Percentiles rank a stretch among this genome's conserved stretches.
These are phyloP conservation scores for Dynastes tityus DNA, from an alignment of 2,888 invertebrate genomes.

Conservation along the genomic window DNA sequence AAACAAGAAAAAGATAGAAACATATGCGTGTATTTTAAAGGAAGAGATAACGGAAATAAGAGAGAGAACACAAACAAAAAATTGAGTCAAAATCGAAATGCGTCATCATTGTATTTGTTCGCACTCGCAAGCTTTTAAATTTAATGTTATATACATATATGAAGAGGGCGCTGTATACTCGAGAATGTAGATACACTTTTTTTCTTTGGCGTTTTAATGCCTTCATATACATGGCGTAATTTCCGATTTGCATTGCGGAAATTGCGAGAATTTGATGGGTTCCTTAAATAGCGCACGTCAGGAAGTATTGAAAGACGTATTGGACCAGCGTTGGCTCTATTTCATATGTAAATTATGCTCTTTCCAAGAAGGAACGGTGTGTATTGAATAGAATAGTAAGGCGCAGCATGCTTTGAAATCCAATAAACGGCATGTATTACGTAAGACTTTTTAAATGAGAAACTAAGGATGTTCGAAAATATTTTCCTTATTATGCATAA, in stretches of 20 bases:
- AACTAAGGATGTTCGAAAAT: too few relatives aligned
- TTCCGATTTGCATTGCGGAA: background rate
- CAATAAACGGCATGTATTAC: too few relatives aligned
- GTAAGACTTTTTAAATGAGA: too few relatives aligned
- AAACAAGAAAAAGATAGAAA: background rate
- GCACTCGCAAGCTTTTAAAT: background rate
- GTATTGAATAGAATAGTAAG: too few relatives aligned
- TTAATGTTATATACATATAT: background rate
- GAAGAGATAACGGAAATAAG: background rate
- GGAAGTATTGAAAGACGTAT: too few relatives aligned
- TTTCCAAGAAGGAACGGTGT: too few relatives aligned
- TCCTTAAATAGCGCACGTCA: too few relatives aligned
- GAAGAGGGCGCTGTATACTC: background rate
- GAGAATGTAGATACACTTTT: background rate
- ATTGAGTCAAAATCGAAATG: background rate
- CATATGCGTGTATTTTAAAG: background rate
- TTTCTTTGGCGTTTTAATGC: constrained; percentile 3
- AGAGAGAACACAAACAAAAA: too few relatives aligned
- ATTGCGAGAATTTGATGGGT: constrained; percentile 4
- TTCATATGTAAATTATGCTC: too few relatives aligned
- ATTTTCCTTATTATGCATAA: too few relatives aligned
- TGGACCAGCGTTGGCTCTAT: too few relatives aligned
- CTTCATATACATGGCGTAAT: background rate
- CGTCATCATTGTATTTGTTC: background rate
- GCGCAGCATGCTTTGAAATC: too few relatives aligned